A percentile compares a stretch with the other conserved stretches of the same genome.
Conservation (phyloP, 2,888 invertebrate genomes). For the Miltochrista miniata region DNA sequence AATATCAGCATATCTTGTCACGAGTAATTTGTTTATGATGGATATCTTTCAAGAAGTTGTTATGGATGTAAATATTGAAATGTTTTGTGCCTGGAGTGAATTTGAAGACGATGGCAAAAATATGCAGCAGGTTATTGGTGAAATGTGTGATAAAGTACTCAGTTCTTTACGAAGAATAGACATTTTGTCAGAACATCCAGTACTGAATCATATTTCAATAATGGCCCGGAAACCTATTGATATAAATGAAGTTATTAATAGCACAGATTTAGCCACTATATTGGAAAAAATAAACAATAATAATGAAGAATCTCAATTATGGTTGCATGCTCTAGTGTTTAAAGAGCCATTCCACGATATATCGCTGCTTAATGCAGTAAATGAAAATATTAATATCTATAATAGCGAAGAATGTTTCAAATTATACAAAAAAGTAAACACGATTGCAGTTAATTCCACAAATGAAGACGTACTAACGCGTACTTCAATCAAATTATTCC, state of each 20-base stretch:
- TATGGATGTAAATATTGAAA: slow-evolving; percentile 71
- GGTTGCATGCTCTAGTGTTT: slow-evolving; percentile 62
- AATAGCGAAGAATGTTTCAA: slow-evolving; percentile 50
- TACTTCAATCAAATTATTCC: slow-evolving; percentile 55
- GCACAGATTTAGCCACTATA: slow-evolving; percentile 48
- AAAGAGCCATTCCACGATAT: slow-evolving; percentile 54
- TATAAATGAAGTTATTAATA: slow-evolving; percentile 58
- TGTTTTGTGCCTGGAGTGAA: slow-evolving; percentile 77
- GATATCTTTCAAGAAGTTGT: slow-evolving; percentile 61
- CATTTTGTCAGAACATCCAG: slow-evolving; percentile 54
- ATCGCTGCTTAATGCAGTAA: slow-evolving; percentile 47
- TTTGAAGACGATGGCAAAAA: slow-evolving; percentile 61
- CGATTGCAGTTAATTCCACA: slow-evolving; percentile 12
- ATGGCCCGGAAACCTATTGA: slow-evolving; percentile 64
- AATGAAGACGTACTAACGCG: slow-evolving; percentile 41
- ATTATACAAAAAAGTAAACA: slow-evolving; percentile 41
- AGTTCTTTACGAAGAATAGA: slow-evolving; percentile 42
- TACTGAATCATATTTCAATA: slow-evolving; percentile 62
- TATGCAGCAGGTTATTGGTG: slow-evolving; percentile 68
- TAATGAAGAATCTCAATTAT: slow-evolving; percentile 47
- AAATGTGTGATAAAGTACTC: slow-evolving; percentile 59
- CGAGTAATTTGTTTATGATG: slow-evolving; percentile 53
- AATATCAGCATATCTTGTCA: slow-evolving; percentile 53
- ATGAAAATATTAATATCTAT: slow-evolving; percentile 47
- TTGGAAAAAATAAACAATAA: slow-evolving; percentile 53